Percentiles rank a stretch among this genome's conserved stretches.
These are phyloP conservation scores for Notoglanidium macrostoma DNA, from an alignment of 2,797 vertebrate species.

Conservation along the genomic window DNA sequence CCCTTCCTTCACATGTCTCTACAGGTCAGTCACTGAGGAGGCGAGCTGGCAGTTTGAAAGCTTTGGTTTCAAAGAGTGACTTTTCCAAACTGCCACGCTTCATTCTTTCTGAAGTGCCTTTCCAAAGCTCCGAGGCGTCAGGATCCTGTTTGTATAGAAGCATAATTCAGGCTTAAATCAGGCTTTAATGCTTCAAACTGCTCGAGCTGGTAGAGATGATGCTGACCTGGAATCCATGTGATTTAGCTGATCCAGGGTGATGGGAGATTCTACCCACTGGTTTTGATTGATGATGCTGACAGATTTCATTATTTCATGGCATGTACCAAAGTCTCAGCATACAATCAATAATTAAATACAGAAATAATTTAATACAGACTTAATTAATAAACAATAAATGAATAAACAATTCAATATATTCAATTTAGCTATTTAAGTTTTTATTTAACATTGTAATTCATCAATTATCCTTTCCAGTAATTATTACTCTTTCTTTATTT, in stretches of 20 bases:
- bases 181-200: background rate
- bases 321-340: background rate
- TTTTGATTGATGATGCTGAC: slow-evolving; percentile 32
- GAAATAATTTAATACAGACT: slow-evolving; percentile 3
- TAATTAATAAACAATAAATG: background rate
- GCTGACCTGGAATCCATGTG: slow-evolving; percentile 5
- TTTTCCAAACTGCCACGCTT: background rate
- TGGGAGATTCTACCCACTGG: slow-evolving; percentile 4
- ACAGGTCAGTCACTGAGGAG: background rate
- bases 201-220: background rate
- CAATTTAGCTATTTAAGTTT: background rate
- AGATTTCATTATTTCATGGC: slow-evolving; percentile 11
- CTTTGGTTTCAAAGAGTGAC: background rate
- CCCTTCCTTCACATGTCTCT: slow-evolving; percentile 6
- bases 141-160: background rate
- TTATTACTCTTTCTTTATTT: background rate
- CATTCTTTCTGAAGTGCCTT: background rate
- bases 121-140: background rate
- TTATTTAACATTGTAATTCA: background rate
- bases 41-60: background rate
- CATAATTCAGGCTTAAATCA: background rate
- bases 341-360: background rate
- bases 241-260: background rate
- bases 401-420: slow-evolving; percentile 14
- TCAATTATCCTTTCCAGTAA: background rate